These are phyloP conservation scores for Neogobius melanostomus DNA, from an alignment of 2,113 vertebrate genomes.

Conservation along the genomic window DNA sequence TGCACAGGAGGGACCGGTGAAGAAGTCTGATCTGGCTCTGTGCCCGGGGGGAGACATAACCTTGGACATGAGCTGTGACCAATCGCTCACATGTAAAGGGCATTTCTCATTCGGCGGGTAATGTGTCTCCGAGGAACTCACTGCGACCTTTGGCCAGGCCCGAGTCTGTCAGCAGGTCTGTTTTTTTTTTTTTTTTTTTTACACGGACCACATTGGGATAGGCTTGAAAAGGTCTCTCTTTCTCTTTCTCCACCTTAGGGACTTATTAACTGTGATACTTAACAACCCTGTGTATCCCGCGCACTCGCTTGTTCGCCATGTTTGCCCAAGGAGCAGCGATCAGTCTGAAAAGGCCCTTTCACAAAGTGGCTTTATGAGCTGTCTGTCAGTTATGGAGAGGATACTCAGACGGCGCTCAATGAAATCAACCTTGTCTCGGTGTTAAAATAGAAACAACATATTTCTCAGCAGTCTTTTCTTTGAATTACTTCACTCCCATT, in stretches of 20 bases:
- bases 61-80: constrained; percentile 35
- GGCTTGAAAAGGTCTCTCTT: constrained; percentile 35
- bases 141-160: constrained; percentile 48
- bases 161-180: constrained; percentile 31
- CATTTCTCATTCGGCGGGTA: neutral
- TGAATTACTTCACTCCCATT: too few relatives aligned
- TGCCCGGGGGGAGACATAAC: constrained; percentile 45
- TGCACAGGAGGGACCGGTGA: constrained; percentile 46
- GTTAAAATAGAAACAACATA: too few relatives aligned
- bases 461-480: too few relatives aligned
- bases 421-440: neutral
- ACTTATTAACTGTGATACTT: constrained; percentile 54
- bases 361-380: neutral
- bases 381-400: neutral
- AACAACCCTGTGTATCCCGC: constrained; percentile 39
- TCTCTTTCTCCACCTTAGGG: constrained; percentile 21
- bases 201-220: constrained; percentile 9
- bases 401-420: neutral
- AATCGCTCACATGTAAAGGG: neutral
- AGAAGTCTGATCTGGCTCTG: constrained; percentile 39
- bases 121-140: constrained; percentile 16
- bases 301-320: constrained; percentile 32
- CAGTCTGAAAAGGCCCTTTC: constrained; percentile 17
- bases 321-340: constrained; percentile 49
- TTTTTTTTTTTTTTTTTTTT: neutral